A percentile compares a stretch with the other conserved stretches of the same genome.
phyloP scores from a whole-genome alignment of 2,113 vertebrate species.

The Microtus montanus region DNA sequence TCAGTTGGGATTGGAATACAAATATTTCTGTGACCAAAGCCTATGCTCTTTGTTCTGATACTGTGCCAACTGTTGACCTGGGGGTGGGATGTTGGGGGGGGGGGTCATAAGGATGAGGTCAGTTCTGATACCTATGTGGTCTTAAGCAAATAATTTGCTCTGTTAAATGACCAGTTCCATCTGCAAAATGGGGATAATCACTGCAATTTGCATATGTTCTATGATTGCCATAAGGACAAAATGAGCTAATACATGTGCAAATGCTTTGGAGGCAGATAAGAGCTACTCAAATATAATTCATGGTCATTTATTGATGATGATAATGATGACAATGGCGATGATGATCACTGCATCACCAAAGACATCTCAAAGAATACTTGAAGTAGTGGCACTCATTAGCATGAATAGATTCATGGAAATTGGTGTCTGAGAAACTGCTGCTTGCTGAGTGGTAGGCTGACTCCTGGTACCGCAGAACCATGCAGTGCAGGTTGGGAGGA shows the following conservation, averaged over 20 bases:
- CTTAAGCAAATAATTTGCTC: not conserved
- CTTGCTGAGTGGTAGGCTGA: not conserved
- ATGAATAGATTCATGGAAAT: not conserved
- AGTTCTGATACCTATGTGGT: not conserved
- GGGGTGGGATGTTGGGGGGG: not conserved
- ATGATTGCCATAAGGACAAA: not conserved
- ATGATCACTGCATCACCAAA: not conserved
- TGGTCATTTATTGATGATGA: not conserved
- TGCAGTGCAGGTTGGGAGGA: not conserved
- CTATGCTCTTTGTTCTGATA: not conserved
- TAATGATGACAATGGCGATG: not conserved
- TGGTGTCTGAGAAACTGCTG: not conserved
- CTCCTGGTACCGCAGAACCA: not conserved
- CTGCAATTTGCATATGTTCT: not conserved
- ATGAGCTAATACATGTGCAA: not conserved
- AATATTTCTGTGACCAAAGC: not conserved
- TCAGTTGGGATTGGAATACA: not conserved
- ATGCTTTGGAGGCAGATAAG: slow-evolving; percentile 26
- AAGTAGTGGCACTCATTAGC: not conserved
- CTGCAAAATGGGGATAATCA: not conserved
- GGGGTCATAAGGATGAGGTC: not conserved
- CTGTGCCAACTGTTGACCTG: not conserved
- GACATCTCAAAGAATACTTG: not conserved
- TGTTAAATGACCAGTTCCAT: not conserved
- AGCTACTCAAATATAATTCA: not conserved